These are phyloP conservation scores for Synergus laeviventris DNA, from an alignment of 2,888 invertebrate genomes.

Conservation along the genomic window DNA sequence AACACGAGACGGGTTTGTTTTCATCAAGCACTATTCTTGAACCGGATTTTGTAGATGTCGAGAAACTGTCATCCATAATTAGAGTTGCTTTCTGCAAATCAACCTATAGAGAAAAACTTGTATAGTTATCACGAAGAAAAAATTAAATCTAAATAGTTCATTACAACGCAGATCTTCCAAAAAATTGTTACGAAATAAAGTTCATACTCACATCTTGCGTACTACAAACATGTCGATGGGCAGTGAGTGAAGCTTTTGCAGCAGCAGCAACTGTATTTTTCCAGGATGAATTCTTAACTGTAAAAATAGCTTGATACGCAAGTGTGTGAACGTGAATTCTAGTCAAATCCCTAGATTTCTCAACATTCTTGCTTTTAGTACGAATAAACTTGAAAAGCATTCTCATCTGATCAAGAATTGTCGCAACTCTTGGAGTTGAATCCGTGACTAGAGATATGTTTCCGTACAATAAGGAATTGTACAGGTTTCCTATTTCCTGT, in stretches of 20 bases:
- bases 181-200: too few species aligned
- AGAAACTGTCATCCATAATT: slow-evolving; percentile 89
- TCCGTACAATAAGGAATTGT: slow-evolving; percentile 83
- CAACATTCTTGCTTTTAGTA: slow-evolving; percentile 73
- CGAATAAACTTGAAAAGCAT: slow-evolving; percentile 80
- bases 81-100: slow-evolving; percentile 80
- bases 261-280: slow-evolving; percentile 87
- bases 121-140: neutral
- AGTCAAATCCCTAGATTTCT: slow-evolving; percentile 80
- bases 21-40: slow-evolving; percentile 82
- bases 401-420: slow-evolving; percentile 89
- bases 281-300: slow-evolving; percentile 84
- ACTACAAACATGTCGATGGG: slow-evolving; percentile 89
- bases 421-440: slow-evolving; percentile 87
- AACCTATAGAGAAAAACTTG: slow-evolving; percentile 69
- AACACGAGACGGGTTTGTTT: slow-evolving; percentile 87
- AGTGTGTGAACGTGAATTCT: slow-evolving; percentile 91
- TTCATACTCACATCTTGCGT: slow-evolving; percentile 78
- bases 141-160: slow-evolving; percentile 20
- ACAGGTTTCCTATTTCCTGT: slow-evolving; percentile 88
- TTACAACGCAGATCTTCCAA: slow-evolving; percentile 4
- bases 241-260: slow-evolving; percentile 89
- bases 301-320: slow-evolving; percentile 91
- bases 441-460: slow-evolving; percentile 86
- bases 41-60: slow-evolving; percentile 80